These are phyloP conservation scores for Megaleporinus macrocephalus DNA, from an alignment of 2,113 vertebrate species.

Conservation along the genomic window DNA sequence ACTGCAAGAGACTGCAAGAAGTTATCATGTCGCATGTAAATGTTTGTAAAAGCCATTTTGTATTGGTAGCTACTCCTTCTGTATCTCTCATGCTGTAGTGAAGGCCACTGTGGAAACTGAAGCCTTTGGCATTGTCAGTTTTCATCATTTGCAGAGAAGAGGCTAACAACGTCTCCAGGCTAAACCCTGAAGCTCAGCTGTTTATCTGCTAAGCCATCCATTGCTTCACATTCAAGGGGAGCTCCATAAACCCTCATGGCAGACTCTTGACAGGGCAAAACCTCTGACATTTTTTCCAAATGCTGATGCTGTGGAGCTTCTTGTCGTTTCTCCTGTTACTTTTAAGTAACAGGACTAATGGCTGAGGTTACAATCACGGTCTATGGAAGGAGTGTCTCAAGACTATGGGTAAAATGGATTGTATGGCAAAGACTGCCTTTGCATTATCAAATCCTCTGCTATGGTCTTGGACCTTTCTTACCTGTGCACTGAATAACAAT, in stretches of 20 bases:
- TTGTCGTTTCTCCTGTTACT: not conserved
- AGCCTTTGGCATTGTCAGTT: slow-evolving; percentile 68
- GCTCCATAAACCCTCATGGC: not conserved
- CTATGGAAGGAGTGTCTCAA: slow-evolving; percentile 46
- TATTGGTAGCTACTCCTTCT: slow-evolving; percentile 43
- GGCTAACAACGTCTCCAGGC: slow-evolving; percentile 73
- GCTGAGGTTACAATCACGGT: not conserved
- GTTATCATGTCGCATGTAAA: slow-evolving; percentile 7
- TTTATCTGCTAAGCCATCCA: slow-evolving; percentile 59
- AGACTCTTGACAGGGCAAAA: not conserved
- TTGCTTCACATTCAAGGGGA: slow-evolving; percentile 50
- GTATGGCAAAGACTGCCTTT: slow-evolving; percentile 60
- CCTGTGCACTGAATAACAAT: slow-evolving; percentile 72
- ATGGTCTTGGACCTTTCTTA: slow-evolving; percentile 60
- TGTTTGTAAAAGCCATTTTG: slow-evolving; percentile 58
- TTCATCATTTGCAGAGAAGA: slow-evolving; percentile 71
- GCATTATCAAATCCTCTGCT: slow-evolving; percentile 60
- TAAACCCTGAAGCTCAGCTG: slow-evolving; percentile 58
- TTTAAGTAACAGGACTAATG: not conserved
- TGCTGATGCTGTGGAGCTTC: not conserved
- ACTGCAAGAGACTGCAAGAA: not conserved
- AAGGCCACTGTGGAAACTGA: slow-evolving; percentile 58
- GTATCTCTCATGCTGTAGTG: slow-evolving; percentile 53
- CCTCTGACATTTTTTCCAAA: slow-evolving; percentile 8
- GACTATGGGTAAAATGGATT: slow-evolving; percentile 24